Evolutionary conservation across 2,888 invertebrate species (phyloP), one percentile per base, ranked within the genome.

Genomic region (Tuta absoluta): DNA sequence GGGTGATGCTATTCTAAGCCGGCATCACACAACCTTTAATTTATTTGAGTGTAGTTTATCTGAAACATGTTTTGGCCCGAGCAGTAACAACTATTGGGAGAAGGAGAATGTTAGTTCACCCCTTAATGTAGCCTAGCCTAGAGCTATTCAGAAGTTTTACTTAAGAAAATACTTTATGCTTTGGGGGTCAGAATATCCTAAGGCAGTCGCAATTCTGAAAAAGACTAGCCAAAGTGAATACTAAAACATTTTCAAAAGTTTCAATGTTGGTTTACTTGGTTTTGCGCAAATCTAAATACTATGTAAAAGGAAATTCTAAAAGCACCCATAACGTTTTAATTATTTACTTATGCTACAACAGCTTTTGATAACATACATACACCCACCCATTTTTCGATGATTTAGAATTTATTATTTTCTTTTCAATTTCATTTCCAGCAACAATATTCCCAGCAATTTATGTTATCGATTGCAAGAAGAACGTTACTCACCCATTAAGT

Each of bases 111-210:
- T 45, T 45, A n/a, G n/a, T 17, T 45, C 5, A 45, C 1, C 45
- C 45, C 45, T n/a, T 7, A 17, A 45, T 45, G 0, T 45, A 45
- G 45, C n/a, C 45, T 45, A 45, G 45, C n/a, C 45, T 45, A n/a
- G 5, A 45, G 45, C 45, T n/a, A 11, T n/a, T 2, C n/a, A 11
- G 45, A 45, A 1, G 33, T 33, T 33, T 33, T 45, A 45, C 45
- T 45, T 5, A n/a, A 45, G 45, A n/a, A 45, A 45, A 17, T n/a
- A 45, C 45, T 45, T 45, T n/a, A 45, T 17, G 17, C n/a, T 5
- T n/a, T 45, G 17, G 45, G 45, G 45, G 45, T 45, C 45, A 45
- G 45, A 45, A n/a, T n/a, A 45, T 45, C n/a, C 45, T 45, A n/a
- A 45, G 45, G 45, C 45, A 17, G n/a, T 45, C 45, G 4, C 4